A percentile compares a stretch with the other conserved stretches of the same genome.
Evolutionary conservation across 2,113 vertebrate species (phyloP).

Genomic region (Petrocephalus zakoni): DNA sequence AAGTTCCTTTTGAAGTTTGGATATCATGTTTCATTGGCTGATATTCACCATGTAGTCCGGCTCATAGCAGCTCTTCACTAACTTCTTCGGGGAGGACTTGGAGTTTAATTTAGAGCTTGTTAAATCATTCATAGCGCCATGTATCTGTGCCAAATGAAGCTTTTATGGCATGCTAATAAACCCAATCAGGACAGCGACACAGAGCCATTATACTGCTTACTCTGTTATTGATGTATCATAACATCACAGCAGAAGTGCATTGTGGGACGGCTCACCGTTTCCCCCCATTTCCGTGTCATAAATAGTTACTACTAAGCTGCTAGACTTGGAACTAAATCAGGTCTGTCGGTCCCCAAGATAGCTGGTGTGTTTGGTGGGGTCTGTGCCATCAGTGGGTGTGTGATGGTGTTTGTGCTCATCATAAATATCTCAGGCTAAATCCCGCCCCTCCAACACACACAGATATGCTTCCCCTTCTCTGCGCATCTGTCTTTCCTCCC

Average conservation of each 20-base stretch:
- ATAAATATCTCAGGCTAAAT: not conserved
- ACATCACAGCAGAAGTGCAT: conserved; percentile 23
- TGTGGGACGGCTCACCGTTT: not conserved
- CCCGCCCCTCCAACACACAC: not conserved
- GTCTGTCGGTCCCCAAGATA: not conserved
- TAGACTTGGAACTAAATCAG: not conserved
- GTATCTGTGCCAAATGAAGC: conserved; percentile 53
- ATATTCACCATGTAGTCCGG: conserved; percentile 34
- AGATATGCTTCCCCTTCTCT: not conserved
- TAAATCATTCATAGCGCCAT: conserved; percentile 59
- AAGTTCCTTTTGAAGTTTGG: conserved; percentile 70
- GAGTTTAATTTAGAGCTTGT: conserved; percentile 52
- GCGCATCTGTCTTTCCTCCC: not conserved
- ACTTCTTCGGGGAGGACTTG: conserved; percentile 31
- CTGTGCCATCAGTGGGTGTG: not conserved
- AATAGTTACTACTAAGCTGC: not conserved
- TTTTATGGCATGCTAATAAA: conserved; percentile 51
- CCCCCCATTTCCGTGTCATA: not conserved
- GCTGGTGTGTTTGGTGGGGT: not conserved
- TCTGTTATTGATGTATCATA: conserved; percentile 39
- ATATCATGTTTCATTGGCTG: conserved; percentile 60
- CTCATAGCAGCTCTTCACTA: conserved; percentile 36
- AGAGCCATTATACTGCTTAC: conserved; percentile 28
- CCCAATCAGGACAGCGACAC: conserved; percentile 25
- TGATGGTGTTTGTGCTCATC: not conserved